Evolutionary conservation across 2,797 vertebrate genomes (phyloP), one percentile per base, ranked within the genome.

Genomic region (Eurystomus glaucurus): DNA sequence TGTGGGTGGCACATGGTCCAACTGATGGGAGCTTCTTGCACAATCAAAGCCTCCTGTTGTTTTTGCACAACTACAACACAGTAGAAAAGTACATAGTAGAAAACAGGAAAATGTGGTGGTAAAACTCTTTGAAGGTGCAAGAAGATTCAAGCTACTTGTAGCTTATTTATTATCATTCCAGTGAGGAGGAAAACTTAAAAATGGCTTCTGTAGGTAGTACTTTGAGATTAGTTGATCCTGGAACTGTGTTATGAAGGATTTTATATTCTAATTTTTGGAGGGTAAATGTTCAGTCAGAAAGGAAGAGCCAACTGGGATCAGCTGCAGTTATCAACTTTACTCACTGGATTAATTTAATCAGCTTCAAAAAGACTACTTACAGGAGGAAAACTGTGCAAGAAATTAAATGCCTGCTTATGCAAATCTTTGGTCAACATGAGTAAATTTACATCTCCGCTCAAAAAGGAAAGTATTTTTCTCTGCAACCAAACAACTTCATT

Each of bases 91-190:
- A 83, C 54, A 50, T 85, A 1, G 37, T 37, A 92, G 61, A 85
- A 80, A 85, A 81, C 26, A 65, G 23, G 50, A 93, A 92, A 87
- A 90, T 5, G 29, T 33, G 11, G 26, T 76, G 78, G 37, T 29
- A 76, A 75, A 71, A 81, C 16, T 72, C 50, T 65, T 8, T 21
- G 61, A 79, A 80, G 22, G 31, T 4, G 1, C 6, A 68, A 33
- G 29, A 91, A 65, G 60, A 93, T 45, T 55, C 21, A 29, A 84
- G 72, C 5, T 57, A 21, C 37, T 51, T 25, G 37, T 26, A 84
- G 35, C 29, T 86, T 76, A 43, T 78, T 95, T 88, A 64, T 75
- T 57, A 55, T 74, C 83, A 85, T 51, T 69, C 26, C 28, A 88
- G 43, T 26, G 35, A 91, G 29, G 26, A 94, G 17, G 60, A 62